Evolutionary conservation across 2,888 invertebrate genomes (phyloP), one percentile per base, ranked within the genome.

Genomic region (Melipona bicolor): DNA sequence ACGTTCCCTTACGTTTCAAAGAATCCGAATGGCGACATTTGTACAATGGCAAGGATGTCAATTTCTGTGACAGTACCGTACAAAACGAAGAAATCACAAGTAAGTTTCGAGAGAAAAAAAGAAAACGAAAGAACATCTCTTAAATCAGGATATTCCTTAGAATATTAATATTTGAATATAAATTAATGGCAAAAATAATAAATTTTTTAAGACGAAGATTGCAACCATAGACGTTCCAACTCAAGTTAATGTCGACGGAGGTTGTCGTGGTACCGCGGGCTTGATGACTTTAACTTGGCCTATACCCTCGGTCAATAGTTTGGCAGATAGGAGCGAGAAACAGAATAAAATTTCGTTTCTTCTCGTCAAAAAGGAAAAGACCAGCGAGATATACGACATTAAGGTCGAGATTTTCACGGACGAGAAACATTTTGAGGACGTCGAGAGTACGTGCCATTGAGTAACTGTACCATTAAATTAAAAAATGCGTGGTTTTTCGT

Each of bases 211-310:
- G 74, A 36, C 1, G 1, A 1, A 3, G 4, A 19, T 0, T 9
- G 13, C 2, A 17, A 15, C 4, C 9, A 54, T 75, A 43, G 5
- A 17, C 1, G 27, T 75, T 49, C 67, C 75, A 21, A 43, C 3
- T 2, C 0, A 2, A 0, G 9, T 17, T 32, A 0, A 3, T 0
- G 24, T 59, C 0, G 24, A 0, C 2, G 78, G 67, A 49, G 1
- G 0, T 43, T 43, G 43, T 43, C 0, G 0, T 59, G 71, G 4
- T 2, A 19, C 1, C 0, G 0, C 0, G 0, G 6, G 27, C 0
- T 0, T 0, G 0, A 64, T 72, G 49, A 0, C 0, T 0, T n/a
- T 78, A 9, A 21, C 0, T 0, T 78, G 78, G 78, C 4, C 13
- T 19, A 24, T 1, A 3, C 0, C 24, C 1, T 27, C 11, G 36